A percentile compares a stretch with the other conserved stretches of the same genome.
These are phyloP conservation scores for Lydus trimaculatus DNA, from an alignment of 2,888 invertebrate species.

Conservation along the genomic window DNA sequence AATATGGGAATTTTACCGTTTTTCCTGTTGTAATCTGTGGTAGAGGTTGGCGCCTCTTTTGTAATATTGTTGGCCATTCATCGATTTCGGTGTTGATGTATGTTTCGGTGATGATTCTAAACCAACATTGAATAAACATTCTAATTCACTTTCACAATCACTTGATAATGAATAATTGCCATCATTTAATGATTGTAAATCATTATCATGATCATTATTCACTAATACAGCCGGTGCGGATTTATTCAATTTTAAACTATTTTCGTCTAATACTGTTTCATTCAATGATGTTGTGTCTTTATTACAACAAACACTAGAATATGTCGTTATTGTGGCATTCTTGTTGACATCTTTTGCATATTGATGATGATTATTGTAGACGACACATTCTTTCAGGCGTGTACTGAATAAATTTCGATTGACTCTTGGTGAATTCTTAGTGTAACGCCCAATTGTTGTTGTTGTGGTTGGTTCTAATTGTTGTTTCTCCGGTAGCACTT, in stretches of 20 bases:
- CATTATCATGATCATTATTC: slow-evolving; percentile 33
- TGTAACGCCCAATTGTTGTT: slow-evolving; percentile 30
- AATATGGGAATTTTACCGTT: slow-evolving; percentile 34
- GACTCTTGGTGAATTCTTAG: slow-evolving; percentile 53
- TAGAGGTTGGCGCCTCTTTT: slow-evolving; percentile 39
- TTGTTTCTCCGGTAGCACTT: slow-evolving; percentile 49
- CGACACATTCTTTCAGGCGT: slow-evolving; percentile 41
- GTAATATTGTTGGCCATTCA: slow-evolving; percentile 30
- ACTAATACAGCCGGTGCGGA: slow-evolving; percentile 47
- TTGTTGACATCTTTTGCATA: slow-evolving; percentile 49
- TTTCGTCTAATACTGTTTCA: slow-evolving; percentile 36
- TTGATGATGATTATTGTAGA: slow-evolving; percentile 45
- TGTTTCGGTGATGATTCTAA: slow-evolving; percentile 55
- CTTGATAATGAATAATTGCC: slow-evolving; percentile 45
- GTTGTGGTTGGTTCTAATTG: slow-evolving; percentile 35
- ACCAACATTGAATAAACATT: slow-evolving; percentile 51
- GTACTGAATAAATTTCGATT: slow-evolving; percentile 55
- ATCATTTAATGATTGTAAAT: slow-evolving; percentile 25
- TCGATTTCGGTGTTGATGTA: slow-evolving; percentile 60
- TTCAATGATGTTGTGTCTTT: slow-evolving; percentile 45
- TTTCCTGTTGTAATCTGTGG: slow-evolving; percentile 48
- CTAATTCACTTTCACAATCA: slow-evolving; percentile 58
- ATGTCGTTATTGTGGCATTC: slow-evolving; percentile 36
- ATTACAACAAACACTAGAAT: slow-evolving; percentile 40
- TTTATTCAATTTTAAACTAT: slow-evolving; percentile 30